Base-by-base conservation (phyloP, 2,888 invertebrate genomes). In the Cataglyphis livida region DNA sequence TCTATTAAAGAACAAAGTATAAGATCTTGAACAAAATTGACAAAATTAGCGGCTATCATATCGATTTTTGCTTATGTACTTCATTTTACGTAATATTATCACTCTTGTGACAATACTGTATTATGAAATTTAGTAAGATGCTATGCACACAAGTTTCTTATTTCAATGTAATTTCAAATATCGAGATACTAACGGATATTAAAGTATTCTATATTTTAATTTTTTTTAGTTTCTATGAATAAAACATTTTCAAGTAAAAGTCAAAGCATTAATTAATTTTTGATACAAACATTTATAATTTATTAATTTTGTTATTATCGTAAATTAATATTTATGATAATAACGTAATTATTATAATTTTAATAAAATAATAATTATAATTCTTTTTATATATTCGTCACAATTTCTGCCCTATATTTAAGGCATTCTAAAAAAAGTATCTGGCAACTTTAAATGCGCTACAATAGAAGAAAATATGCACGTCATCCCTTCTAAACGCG, bases 1-100 rank as follows among this genome's bases (percentile, higher is more conserved):
- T 25, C 25, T 25, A 1, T 7, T 51, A 18, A 74, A 6, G 15
- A 79, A 78, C 68, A 86, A 87, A 84, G 74, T 73, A 64, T n/a
- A 64, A 21, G 64, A 62, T 59, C 25, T 48, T 32, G n/a, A 74
- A 54, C 57, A 25, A 25, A 25, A 82, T 82, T 82, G 79, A 62
- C 54, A 38, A 48, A 81, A 82, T 87, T 87, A 79, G 64, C 59
- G 51, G 10, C n/a, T 15, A 21, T 0, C 21, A 7, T 41, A 82
- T 74, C 21, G 21, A 21, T 21, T 21, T 21, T 15, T 5, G 61
- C 5, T 4, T 25, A 21, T 48, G 35, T 44, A 21, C n/a, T 61
- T 18, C 7, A 10, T 32, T 73, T 44, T 12, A 62, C 62, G 35
- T n/a, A 38, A 62, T 21, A 62, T 21, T 15, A 38, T 21, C 21